These are phyloP conservation scores for Willisornis vidua DNA, from an alignment of 2,113 vertebrate genomes.

Conservation along the genomic window DNA sequence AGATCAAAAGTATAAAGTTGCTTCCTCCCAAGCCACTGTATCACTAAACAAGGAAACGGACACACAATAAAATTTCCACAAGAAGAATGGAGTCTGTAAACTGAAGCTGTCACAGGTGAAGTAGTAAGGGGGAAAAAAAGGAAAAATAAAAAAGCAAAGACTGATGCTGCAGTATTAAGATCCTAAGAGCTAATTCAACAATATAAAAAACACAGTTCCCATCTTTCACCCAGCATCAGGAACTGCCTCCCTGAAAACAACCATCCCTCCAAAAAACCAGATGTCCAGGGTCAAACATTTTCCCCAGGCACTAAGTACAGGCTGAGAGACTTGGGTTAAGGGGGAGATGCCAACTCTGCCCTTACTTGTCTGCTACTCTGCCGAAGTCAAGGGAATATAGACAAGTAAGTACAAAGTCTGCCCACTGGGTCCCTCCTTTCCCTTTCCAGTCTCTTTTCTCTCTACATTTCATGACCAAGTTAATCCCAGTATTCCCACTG, in stretches of 20 bases:
- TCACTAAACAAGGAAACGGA: slow-evolving; percentile 56
- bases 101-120: slow-evolving; percentile 34
- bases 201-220: neutral
- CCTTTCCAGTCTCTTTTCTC: neutral
- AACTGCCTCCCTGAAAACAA: neutral
- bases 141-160: neutral
- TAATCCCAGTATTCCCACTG: neutral
- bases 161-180: neutral
- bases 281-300: neutral
- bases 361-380: neutral
- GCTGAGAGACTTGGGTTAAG: neutral
- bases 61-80: slow-evolving; percentile 54
- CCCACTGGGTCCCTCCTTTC: neutral
- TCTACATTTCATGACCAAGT: accelerated
- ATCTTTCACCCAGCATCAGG: neutral
- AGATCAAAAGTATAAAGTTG: slow-evolving; percentile 59
- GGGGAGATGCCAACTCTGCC: neutral
- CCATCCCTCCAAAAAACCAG: neutral
- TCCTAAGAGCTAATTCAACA: neutral
- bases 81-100: slow-evolving; percentile 46
- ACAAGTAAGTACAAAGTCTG: neutral
- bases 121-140: too few species aligned
- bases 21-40: slow-evolving; percentile 53
- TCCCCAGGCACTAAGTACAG: neutral
- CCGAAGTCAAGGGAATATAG: neutral